A percentile compares a stretch with the other conserved stretches of the same genome.
Conservation (phyloP, 2,797 vertebrate genomes). For the Sebastes nivosus region DNA sequence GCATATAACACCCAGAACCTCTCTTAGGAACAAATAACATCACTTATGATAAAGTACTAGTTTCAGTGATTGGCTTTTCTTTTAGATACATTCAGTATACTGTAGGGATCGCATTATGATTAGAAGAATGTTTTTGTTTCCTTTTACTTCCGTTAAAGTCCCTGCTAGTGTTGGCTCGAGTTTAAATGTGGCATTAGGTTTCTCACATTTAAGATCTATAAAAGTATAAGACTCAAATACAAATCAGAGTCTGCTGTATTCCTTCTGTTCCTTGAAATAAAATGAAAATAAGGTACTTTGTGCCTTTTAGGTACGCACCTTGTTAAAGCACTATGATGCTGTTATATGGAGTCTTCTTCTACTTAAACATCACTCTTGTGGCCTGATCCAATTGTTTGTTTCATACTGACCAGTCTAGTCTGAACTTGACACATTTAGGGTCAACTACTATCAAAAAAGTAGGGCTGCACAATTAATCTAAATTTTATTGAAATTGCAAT, state of each 20-base stretch:
- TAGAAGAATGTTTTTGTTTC: not conserved
- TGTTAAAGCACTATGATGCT: not conserved
- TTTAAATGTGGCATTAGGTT: not conserved
- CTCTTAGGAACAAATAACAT: not conserved
- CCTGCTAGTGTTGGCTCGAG: not conserved
- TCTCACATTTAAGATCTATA: not conserved
- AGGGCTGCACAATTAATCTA: no score
- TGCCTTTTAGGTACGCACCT: no score
- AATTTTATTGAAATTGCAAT: no score
- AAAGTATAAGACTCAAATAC: no score
- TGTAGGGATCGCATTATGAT: not conserved
- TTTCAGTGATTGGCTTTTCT: not conserved
- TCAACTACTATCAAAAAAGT: not conserved
- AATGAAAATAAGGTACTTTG: not conserved
- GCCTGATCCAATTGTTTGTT: not conserved
- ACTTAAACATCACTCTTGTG: not conserved
- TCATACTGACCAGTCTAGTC: not conserved
- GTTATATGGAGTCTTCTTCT: not conserved
- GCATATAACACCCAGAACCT: not conserved
- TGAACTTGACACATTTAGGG: not conserved
- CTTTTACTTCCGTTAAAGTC: constrained; percentile 6
- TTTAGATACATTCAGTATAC: not conserved
- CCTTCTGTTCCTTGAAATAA: not conserved
- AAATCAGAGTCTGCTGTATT: not conserved
- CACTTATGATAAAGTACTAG: not conserved